Evolutionary conservation across 2,888 invertebrate species (phyloP).

Genomic region (Polydrusus pterygomalis): DNA sequence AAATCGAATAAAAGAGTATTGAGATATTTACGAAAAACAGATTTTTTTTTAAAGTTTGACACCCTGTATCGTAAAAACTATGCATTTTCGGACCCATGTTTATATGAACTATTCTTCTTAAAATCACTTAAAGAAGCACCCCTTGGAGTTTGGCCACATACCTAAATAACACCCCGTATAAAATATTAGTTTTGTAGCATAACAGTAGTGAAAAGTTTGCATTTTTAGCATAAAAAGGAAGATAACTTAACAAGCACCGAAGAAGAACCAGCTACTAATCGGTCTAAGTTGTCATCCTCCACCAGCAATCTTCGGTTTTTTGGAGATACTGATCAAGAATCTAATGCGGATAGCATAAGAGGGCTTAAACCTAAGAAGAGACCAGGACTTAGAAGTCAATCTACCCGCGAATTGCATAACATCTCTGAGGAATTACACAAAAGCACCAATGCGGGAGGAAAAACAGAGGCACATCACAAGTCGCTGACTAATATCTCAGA

Average conservation of each 20-base stretch:
- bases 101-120: too few species aligned
- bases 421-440: conserved; percentile 72
- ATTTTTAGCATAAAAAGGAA: conserved; percentile 59
- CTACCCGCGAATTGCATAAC: conserved; percentile 75
- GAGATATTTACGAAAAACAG: too few species aligned
- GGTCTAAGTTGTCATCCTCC: conserved; percentile 69
- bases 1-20: too few species aligned
- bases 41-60: too few species aligned
- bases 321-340: conserved; percentile 88
- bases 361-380: conserved; percentile 42
- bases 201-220: not conserved
- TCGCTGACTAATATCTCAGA: conserved; percentile 68
- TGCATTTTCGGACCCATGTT: too few species aligned
- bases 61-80: too few species aligned
- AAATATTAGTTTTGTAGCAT: too few species aligned
- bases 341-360: conserved; percentile 65
- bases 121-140: too few species aligned
- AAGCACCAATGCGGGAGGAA: conserved; percentile 25
- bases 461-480: conserved; percentile 63
- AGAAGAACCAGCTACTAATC: conserved; percentile 73
- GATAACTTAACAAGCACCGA: conserved; percentile 72
- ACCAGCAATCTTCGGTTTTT: conserved; percentile 87
- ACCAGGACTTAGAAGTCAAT: conserved; percentile 65
- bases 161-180: too few species aligned
- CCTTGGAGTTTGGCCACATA: too few species aligned